phyloP scores from a whole-genome alignment of 2,113 vertebrate species.

The Octodon degus region DNA sequence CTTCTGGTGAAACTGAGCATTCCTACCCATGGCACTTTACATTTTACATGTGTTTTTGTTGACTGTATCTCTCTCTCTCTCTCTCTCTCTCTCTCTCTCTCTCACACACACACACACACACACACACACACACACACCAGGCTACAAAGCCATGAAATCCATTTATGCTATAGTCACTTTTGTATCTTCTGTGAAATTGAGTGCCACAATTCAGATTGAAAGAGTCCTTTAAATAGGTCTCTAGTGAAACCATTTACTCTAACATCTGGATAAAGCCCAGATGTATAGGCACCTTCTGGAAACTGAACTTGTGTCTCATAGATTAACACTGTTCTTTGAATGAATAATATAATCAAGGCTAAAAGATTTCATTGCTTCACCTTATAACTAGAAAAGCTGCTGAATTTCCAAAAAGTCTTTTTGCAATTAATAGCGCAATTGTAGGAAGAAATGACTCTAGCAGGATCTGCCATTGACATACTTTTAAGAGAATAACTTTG shows the following conservation, averaged over 20 bases:
- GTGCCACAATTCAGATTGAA: background rate
- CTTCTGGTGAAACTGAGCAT: background rate
- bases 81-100: background rate
- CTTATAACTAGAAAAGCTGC: background rate
- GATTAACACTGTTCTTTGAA: constrained; percentile 25
- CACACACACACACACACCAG: background rate
- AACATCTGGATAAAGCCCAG: background rate
- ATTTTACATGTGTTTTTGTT: background rate
- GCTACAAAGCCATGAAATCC: background rate
- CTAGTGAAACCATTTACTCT: background rate
- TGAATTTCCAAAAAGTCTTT: constrained; percentile 28
- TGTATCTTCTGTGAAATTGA: background rate
- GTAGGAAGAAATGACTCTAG: constrained; percentile 3
- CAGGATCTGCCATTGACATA: background rate
- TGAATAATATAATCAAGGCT: background rate
- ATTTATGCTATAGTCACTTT: background rate
- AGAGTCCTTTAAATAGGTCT: background rate
- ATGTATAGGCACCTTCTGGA: background rate
- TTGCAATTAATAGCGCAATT: background rate
- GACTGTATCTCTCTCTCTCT: background rate
- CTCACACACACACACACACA: too few relatives aligned
- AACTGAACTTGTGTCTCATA: constrained; percentile 21
- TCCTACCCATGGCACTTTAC: background rate
- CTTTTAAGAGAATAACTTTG: background rate
- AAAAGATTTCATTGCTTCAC: background rate